Base-by-base conservation (phyloP, 2,113 vertebrate genomes). In the Onychostoma macrolepis region DNA sequence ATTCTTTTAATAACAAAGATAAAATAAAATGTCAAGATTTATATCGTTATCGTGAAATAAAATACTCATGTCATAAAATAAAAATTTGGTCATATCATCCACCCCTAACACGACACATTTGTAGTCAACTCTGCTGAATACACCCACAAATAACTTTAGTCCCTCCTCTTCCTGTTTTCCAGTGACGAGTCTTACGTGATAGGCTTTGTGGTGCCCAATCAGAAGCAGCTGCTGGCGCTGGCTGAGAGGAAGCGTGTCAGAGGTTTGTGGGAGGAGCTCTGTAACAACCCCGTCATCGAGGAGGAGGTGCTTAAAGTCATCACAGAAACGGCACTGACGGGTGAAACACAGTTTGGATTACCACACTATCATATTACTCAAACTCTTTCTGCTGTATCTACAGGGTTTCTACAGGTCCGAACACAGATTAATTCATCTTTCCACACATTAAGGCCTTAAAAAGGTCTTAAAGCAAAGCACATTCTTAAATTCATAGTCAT, bases 201-300 rank as follows among this genome's bases (percentile, higher is more conserved):
- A 92, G 96, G 97, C 91, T 99, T 99, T 87, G 92, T 99, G 94
- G 98, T 99, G 94, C 97, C 98, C 94, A 99, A 98, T 94, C 96
- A 99, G 93, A 98, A 97, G 93, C 97, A 98, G 61, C 93, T 99
- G 0, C 90, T 94, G 86, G 94, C 95, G 71, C 90, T 99, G 88
- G 97, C 97, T 58, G 94, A 94, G 30, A 95, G 95, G 89, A 96
- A 95, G 82, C 91, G 94, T 38, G 92, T 98, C 89, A 87, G 88
- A 58, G 97, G 97, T 74, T 95, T 94, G 0, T 95, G 94, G 95
- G 96, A 97, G 89, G 97, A 98, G 89, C 95, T 99, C 85, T 99
- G 98, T 80, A 96, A 95, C 90, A 96, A 93, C 67, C 72, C 94
- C 30, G 94, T 95, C 75, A 95, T 99, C 94, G 97, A 98, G 85